A percentile compares a stretch with the other conserved stretches of the same genome.
Evolutionary conservation across 2,797 vertebrate genomes (phyloP).

Genomic region (Danio choprae): DNA sequence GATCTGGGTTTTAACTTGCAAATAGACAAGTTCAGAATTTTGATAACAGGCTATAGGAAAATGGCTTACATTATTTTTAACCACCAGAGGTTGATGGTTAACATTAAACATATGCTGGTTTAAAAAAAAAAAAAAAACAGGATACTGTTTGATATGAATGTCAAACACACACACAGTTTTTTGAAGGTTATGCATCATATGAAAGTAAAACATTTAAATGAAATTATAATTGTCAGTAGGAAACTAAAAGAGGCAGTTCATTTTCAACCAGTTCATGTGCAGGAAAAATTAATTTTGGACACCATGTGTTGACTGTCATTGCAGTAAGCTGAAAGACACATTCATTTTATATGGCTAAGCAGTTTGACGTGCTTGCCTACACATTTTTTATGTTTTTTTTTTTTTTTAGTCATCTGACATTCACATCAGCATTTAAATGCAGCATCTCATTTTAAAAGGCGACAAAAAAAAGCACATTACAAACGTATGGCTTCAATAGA

Average conservation of each 20-base stretch:
- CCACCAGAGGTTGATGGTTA: too few relatives aligned
- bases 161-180: too few relatives aligned
- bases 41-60: too few relatives aligned
- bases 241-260: not conserved
- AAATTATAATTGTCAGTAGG: not conserved
- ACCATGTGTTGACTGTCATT: not conserved
- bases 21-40: too few relatives aligned
- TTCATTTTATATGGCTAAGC: conserved; percentile 42
- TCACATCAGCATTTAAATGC: conserved; percentile 47
- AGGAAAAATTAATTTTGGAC: not conserved
- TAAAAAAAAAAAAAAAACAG: too few relatives aligned
- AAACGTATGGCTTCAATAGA: conserved; percentile 64
- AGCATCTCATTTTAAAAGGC: conserved; percentile 33
- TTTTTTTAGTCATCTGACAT: conserved; percentile 33
- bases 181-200: too few relatives aligned
- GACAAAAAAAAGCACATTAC: conserved; percentile 41
- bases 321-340: conserved; percentile 27
- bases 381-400: conserved; percentile 6
- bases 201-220: too few relatives aligned
- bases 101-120: too few relatives aligned
- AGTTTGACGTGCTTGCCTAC: conserved; percentile 30
- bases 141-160: too few relatives aligned
- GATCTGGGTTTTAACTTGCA: too few relatives aligned
- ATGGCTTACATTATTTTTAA: too few relatives aligned
- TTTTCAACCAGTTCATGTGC: not conserved